Conservation (phyloP, 2,113 vertebrate genomes). For the Heptranchias perlo region DNA sequence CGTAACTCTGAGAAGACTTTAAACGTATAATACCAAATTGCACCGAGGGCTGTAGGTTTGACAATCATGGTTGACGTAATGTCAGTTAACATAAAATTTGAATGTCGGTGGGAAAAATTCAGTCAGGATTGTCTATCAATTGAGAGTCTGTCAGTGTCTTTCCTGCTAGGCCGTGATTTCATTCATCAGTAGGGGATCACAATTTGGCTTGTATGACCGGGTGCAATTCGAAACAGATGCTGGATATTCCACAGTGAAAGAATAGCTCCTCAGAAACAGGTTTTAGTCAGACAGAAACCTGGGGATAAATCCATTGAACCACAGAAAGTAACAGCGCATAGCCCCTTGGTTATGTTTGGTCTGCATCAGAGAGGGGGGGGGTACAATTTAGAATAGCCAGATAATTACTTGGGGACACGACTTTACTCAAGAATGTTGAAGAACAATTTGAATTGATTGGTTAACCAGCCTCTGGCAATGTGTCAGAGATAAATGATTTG, state of each 20-base stretch:
- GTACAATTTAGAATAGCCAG: not conserved
- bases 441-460: slow-evolving; percentile 21
- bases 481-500: slow-evolving; percentile 12
- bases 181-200: not conserved
- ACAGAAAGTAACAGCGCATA: not conserved
- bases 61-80: not conserved
- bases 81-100: not conserved
- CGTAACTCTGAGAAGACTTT: not conserved
- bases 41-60: not conserved
- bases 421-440: not conserved
- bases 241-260: not conserved
- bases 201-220: not conserved
- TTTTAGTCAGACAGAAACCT: not conserved
- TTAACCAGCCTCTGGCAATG: not conserved
- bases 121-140: not conserved
- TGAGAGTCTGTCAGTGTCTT: not conserved
- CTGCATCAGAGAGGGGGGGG: no score
- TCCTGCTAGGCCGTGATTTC: not conserved
- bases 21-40: not conserved
- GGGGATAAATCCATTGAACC: not conserved
- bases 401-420: not conserved
- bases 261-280: not conserved
- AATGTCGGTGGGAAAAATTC: not conserved
- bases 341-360: not conserved
- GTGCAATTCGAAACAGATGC: not conserved